These are phyloP conservation scores for Cheumatopsyche charites DNA, from an alignment of 1,140 invertebrate genomes.

Conservation along the genomic window DNA sequence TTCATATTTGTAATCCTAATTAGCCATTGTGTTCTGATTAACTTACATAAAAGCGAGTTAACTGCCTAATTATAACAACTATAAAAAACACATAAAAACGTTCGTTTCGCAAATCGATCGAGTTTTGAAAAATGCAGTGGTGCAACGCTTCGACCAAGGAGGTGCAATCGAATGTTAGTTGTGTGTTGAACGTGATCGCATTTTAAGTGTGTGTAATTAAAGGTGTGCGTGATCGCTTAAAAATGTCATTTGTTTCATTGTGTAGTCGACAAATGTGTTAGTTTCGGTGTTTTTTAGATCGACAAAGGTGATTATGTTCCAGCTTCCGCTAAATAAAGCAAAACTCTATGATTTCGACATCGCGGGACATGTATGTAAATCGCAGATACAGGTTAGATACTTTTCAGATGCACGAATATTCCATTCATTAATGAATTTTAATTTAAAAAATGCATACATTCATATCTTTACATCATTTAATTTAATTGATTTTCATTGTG, in stretches of 20 bases:
- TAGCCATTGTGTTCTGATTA: too few species aligned
- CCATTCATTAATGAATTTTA: background rate
- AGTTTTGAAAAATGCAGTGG: too few species aligned
- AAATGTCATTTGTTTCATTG: background rate
- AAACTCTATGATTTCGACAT: background rate
- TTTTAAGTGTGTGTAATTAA: background rate
- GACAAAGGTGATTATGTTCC: conserved; percentile 31
- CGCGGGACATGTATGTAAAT: conserved; percentile 25
- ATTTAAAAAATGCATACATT: too few species aligned
- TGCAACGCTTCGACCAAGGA: background rate
- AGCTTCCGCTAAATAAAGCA: background rate
- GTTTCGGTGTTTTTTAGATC: conserved; percentile 26
- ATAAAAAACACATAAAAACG: too few species aligned
- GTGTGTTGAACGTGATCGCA: background rate
- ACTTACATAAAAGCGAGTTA: too few species aligned
- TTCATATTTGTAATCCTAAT: too few species aligned
- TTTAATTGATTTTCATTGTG: too few species aligned
- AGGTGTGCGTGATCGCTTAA: too few species aligned
- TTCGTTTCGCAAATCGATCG: too few species aligned
- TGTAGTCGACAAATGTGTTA: conserved; percentile 13
- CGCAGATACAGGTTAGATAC: conserved; percentile 33
- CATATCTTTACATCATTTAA: too few species aligned
- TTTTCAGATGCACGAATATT: background rate
- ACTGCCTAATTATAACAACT: too few species aligned
- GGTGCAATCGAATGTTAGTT: background rate